Conservation (phyloP, 2,888 invertebrate genomes). For the Ametastegia equiseti region DNA sequence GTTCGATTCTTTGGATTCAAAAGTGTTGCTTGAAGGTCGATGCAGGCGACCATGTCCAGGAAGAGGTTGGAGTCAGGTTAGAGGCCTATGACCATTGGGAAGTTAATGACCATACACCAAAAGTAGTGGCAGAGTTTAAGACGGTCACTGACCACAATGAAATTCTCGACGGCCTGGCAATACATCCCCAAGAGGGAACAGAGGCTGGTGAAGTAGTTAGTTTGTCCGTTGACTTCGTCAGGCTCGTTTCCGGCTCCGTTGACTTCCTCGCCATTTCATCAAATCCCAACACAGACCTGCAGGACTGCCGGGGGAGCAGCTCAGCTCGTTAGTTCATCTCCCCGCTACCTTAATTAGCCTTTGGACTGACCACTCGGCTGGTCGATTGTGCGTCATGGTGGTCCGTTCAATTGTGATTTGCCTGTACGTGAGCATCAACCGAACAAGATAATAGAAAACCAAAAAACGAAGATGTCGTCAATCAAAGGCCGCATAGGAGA, state of each 20-base stretch:
- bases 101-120: conserved; percentile 67
- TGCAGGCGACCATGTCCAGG: neutral
- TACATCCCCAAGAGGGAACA: neutral
- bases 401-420: neutral
- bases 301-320: neutral
- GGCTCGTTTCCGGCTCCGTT: conserved; percentile 6
- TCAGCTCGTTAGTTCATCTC: conserved; percentile 2
- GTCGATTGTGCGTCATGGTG: neutral
- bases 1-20: neutral
- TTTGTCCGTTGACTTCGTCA: conserved; percentile 27
- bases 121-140: conserved; percentile 48
- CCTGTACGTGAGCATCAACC: neutral
- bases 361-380: neutral
- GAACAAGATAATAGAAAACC: neutral
- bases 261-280: neutral
- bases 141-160: conserved; percentile 5
- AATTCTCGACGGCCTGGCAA: conserved; percentile 14
- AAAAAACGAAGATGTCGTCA: neutral
- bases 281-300: neutral
- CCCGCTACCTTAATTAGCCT: neutral
- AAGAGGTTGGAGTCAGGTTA: neutral
- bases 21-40: neutral
- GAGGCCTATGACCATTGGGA: conserved; percentile 52
- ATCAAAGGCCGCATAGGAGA: neutral
- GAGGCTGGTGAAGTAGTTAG: conserved; percentile 9